A percentile compares a stretch with the other conserved stretches of the same genome.
These are phyloP conservation scores for Gambusia yucatana DNA, from an alignment of 2,797 vertebrate genomes.

Conservation along the genomic window DNA sequence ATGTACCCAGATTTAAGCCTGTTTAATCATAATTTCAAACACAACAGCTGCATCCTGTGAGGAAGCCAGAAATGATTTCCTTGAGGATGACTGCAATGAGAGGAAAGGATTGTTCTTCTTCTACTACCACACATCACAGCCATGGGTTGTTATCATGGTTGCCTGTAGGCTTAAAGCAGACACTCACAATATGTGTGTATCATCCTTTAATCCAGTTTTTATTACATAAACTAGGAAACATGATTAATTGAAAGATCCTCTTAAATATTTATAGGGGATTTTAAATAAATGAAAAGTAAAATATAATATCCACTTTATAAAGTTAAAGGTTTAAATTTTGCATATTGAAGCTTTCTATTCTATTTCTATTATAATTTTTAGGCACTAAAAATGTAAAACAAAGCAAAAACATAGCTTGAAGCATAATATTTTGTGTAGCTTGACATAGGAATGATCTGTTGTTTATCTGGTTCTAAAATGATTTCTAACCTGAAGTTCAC, in stretches of 20 bases:
- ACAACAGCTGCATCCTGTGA: background rate
- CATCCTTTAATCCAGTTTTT: too few relatives aligned
- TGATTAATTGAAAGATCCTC: background rate
- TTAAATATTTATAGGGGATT: background rate
- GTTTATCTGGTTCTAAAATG: background rate
- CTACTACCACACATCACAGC: background rate
- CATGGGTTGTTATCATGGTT: background rate
- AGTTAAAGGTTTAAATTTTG: background rate
- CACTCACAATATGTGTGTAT: background rate
- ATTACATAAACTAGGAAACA: too few relatives aligned
- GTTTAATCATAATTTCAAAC: background rate
- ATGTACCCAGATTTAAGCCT: background rate
- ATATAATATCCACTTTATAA: background rate
- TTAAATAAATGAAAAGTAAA: background rate
- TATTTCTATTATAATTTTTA: background rate
- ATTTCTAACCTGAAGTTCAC: background rate
- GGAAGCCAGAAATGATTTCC: background rate
- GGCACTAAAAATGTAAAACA: background rate
- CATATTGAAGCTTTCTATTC: background rate
- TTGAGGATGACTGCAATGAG: background rate
- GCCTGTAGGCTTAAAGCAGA: background rate
- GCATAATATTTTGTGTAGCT: background rate
- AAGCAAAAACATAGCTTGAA: background rate
- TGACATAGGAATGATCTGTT: background rate
- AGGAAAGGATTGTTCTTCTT: background rate